Base-by-base conservation (phyloP, 2,797 vertebrate species). In the Cacajao melanocephalus region DNA sequence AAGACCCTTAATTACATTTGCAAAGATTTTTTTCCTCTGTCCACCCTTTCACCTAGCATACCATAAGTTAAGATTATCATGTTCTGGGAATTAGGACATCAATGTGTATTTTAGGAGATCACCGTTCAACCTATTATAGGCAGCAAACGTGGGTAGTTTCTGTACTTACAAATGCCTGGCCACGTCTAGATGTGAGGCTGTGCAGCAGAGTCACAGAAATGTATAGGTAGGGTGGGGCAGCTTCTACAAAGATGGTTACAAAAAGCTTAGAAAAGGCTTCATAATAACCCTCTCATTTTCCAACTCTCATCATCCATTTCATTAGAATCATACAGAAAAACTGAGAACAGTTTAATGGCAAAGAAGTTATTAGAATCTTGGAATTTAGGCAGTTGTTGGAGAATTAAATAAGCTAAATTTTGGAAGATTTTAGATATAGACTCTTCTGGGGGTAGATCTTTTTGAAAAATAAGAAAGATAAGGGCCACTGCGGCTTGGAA, bases 1-100 rank as follows among this genome's bases (percentile, higher is more conserved):
- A 89, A 85, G 11, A 91, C 39, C 41, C 30, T 39, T 93, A 94
- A 87, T 61, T 94, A 86, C 12, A 72, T 52, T 86, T 86, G 5
- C 26, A 61, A 97, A 90, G 13, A 52, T 9, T 30, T 50, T 50
- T n/a, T 58, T 22, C 2, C 4, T 41, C 10, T 8, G 46, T 22
- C 11, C 44, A 19, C 17, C 12, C 11, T 6, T 30, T 3, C 0
- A 22, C 15, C 8, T 26, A 78, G n/a, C 3, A 30, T 7, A 12
- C 24, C 55, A 30, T 30, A 92, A n/a, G 10, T 7, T 19, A 79
- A 79, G 24, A 80, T 88, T 58, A 11, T 75, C 17, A 67, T n/a
- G 13, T 80, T 94, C n/a, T 28, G 79, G 41, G 15, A 4, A 75
- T 79, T 88, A 84, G n/a, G 11, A 13, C 30, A 44, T 44, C n/a